Conservation (phyloP, 92 coral and sea anemone species). For the Nematostella vectensis region DNA sequence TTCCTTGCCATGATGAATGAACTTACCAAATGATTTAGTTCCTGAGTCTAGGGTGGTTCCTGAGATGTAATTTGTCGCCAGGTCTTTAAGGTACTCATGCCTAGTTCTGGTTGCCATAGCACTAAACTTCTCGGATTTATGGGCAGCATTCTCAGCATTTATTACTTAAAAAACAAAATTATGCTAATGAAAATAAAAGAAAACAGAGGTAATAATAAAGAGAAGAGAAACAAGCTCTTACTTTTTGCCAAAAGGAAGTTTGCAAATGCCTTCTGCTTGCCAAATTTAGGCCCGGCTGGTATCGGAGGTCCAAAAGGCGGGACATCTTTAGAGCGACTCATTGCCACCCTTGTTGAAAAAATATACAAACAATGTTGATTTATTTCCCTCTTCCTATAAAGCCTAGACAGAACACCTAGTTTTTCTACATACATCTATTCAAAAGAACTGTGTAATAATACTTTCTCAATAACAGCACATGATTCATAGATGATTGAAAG, state of each 20-base stretch:
- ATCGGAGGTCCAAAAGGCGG: constrained; percentile 99
- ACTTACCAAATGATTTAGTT: constrained; percentile 81
- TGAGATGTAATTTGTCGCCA: constrained; percentile 78
- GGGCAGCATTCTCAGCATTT: constrained; percentile 99
- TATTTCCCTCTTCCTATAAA: not conserved
- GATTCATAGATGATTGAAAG: too few species aligned
- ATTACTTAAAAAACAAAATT: constrained; percentile 45
- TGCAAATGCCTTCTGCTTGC: constrained; percentile 81
- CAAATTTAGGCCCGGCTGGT: constrained; percentile 86
- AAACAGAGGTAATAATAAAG: not conserved
- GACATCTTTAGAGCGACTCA: constrained; percentile 97
- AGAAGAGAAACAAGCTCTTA: constrained; percentile 20
- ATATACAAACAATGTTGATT: not conserved
- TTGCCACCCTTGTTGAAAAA: constrained; percentile 55
- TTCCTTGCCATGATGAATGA: too few species aligned
- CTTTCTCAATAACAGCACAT: too few species aligned
- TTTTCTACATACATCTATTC: too few species aligned
- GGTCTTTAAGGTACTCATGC: constrained; percentile 92
- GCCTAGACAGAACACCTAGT: not conserved
- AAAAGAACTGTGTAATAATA: too few species aligned
- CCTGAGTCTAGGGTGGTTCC: constrained; percentile 84
- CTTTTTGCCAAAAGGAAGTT: constrained; percentile 87
- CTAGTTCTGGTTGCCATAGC: constrained; percentile 98
- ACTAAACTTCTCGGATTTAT: constrained; percentile 95
- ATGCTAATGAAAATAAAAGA: not conserved